These are phyloP conservation scores for Zonitis immaculata DNA, from an alignment of 2,888 invertebrate species.

Conservation along the genomic window DNA sequence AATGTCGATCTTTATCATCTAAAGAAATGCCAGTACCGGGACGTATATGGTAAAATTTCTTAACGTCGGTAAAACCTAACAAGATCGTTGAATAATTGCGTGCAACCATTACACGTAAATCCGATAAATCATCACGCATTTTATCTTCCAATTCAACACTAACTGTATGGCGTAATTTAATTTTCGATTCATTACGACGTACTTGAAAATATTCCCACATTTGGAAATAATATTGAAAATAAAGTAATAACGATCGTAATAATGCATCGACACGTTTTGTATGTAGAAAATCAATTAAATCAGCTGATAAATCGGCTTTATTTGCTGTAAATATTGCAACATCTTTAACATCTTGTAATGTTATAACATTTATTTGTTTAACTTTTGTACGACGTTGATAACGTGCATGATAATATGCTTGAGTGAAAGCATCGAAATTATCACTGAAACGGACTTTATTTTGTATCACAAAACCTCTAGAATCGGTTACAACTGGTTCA, in stretches of 20 bases:
- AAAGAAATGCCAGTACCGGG: constrained; percentile 54
- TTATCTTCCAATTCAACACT: constrained; percentile 51
- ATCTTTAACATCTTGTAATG: constrained; percentile 59
- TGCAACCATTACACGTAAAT: constrained; percentile 56
- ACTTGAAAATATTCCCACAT: constrained; percentile 56
- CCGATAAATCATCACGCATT: constrained; percentile 54
- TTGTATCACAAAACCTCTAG: too few relatives aligned
- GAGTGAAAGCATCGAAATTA: constrained; percentile 21
- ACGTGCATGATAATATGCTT: constrained; percentile 57
- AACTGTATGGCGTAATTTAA: constrained; percentile 53
- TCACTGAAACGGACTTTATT: not conserved
- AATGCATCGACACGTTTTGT: constrained; percentile 58
- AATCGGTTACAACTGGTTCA: not conserved
- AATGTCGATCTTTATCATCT: constrained; percentile 59
- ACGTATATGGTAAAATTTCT: constrained; percentile 57
- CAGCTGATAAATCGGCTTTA: constrained; percentile 51
- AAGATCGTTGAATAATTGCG: constrained; percentile 59
- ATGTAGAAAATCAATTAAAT: constrained; percentile 59
- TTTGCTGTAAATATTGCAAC: constrained; percentile 57
- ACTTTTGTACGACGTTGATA: constrained; percentile 56
- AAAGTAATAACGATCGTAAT: constrained; percentile 59
- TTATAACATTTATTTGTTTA: constrained; percentile 54
- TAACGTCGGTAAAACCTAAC: constrained; percentile 53
- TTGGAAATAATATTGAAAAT: constrained; percentile 60
- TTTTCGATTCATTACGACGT: constrained; percentile 54